Evolutionary conservation across 2,797 vertebrate genomes (phyloP).

Genomic region (Picus viridis): DNA sequence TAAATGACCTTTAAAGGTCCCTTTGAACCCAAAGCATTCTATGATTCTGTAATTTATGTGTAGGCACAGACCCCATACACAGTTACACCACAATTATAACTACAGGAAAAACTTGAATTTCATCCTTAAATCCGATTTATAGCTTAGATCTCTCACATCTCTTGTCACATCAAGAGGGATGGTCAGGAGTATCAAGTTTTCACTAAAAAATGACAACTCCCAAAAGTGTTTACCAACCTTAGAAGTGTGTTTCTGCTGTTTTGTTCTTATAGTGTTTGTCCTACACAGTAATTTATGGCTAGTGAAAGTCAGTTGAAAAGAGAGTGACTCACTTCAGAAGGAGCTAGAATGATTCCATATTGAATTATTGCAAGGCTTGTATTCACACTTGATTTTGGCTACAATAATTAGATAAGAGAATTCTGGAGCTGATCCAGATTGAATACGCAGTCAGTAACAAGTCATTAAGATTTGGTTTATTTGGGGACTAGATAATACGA

Average conservation of each 20-base stretch:
- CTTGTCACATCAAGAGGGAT: background rate
- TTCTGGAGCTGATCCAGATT: background rate
- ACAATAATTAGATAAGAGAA: background rate
- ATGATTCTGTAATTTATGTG: no score
- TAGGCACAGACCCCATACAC: fast-evolving
- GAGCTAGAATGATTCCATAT: background rate
- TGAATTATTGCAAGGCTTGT: background rate
- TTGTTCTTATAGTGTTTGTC: background rate
- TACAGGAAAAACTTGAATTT: background rate
- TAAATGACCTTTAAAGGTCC: no score
- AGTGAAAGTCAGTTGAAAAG: background rate
- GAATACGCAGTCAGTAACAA: background rate
- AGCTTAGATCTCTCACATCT: background rate
- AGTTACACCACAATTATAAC: background rate
- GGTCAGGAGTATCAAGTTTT: background rate
- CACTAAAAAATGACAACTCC: background rate
- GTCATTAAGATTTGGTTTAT: slow-evolving; percentile 6
- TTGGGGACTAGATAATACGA: background rate
- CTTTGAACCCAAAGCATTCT: no score
- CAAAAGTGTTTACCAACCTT: background rate
- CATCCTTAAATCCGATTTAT: background rate
- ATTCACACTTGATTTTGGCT: background rate
- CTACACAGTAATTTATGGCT: background rate
- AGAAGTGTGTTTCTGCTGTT: background rate
- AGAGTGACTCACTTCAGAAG: background rate